phyloP scores from a whole-genome alignment of 1,140 invertebrate species.

The Eufriesea mexicana region DNA sequence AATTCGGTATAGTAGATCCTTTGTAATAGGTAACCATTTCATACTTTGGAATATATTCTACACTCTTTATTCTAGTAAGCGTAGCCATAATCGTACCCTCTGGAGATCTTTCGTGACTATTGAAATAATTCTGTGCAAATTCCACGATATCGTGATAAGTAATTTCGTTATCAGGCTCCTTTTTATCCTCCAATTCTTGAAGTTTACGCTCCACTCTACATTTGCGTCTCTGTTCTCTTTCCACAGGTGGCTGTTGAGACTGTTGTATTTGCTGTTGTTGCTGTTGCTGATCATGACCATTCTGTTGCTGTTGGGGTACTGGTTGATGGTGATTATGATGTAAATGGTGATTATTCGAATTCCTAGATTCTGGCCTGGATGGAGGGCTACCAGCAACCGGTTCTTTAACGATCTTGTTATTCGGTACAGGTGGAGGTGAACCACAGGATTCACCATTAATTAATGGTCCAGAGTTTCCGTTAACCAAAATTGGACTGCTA shows the following conservation, averaged over 20 bases:
- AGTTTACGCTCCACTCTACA: conserved; percentile 93
- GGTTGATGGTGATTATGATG: conserved; percentile 70
- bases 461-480: conserved; percentile 71
- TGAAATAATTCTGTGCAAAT: conserved; percentile 97
- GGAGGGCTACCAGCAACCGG: conserved; percentile 67
- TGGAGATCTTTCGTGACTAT: conserved; percentile 92
- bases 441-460: conserved; percentile 79
- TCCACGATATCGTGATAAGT: conserved; percentile 93
- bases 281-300: conserved; percentile 61
- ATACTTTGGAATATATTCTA: conserved; percentile 92
- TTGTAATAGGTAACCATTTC: conserved; percentile 97
- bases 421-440: conserved; percentile 83
- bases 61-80: conserved; percentile 91
- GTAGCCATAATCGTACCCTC: conserved; percentile 95
- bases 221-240: conserved; percentile 89
- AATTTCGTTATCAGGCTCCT: conserved; percentile 81
- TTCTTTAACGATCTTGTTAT: conserved; percentile 73
- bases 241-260: conserved; percentile 75
- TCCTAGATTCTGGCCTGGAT: conserved; percentile 69
- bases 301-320: conserved; percentile 55
- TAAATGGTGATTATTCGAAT: conserved; percentile 60
- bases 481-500: conserved; percentile 72
- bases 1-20: conserved; percentile 93
- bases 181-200: conserved; percentile 88
- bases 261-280: conserved; percentile 39